Conservation (phyloP, 2,888 invertebrate species). For the Psylliodes chrysocephalus region DNA sequence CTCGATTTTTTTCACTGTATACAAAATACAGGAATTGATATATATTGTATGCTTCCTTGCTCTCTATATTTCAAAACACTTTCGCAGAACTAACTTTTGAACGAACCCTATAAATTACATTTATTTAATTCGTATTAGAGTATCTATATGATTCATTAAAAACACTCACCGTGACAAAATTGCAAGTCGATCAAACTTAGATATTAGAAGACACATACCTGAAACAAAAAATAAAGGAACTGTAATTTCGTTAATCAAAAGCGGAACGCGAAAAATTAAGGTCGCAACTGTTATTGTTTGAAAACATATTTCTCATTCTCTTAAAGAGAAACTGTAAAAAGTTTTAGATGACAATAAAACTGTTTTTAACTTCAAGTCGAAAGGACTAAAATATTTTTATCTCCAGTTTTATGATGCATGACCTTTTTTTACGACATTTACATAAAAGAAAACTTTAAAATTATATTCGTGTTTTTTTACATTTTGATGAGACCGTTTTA, state of each 20-base stretch:
- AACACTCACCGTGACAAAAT: background rate
- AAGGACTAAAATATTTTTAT: background rate
- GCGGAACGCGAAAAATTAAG: background rate
- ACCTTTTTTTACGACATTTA: background rate
- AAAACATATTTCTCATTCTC: background rate
- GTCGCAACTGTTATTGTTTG: background rate
- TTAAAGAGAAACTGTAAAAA: background rate
- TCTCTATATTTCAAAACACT: no score
- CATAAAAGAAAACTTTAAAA: background rate
- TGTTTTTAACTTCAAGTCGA: background rate
- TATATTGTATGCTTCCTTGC: no score
- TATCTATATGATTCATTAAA: no score
- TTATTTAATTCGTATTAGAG: no score
- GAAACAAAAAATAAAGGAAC: constrained; percentile 13
- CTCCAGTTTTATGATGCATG: background rate
- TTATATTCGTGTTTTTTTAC: background rate
- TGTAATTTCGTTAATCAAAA: background rate
- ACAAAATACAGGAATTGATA: no score
- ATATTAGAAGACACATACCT: constrained; percentile 2
- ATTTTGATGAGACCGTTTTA: no score
- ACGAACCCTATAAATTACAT: no score
- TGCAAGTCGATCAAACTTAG: background rate
- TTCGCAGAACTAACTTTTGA: no score
- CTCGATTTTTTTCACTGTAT: no score
- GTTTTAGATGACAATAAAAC: background rate